Evolutionary conservation across 1,140 invertebrate species (phyloP), one percentile per base, ranked within the genome.

Genomic region (Drosophila simulans): DNA sequence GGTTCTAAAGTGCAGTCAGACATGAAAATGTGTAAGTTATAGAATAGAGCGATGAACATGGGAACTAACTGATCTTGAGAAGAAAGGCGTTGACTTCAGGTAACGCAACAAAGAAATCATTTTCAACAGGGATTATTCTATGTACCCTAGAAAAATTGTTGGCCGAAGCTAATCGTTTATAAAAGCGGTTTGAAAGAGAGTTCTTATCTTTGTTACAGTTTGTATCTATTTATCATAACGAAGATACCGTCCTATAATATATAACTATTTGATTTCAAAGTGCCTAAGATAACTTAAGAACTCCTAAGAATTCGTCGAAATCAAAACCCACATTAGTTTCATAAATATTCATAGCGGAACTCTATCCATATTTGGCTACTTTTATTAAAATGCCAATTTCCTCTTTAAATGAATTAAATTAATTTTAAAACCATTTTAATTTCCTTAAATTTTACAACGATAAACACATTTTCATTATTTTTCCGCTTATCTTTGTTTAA

Each of bases 1-100:
- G 46, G 46, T 43, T 43, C 40, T 48, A 48, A 65, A 76, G 65
- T 68, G 66, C 77, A 80, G 42, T 68, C 72, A 69, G 60, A 73
- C 77, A 84, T 84, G 54, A 81, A 65, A 60, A 39, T 68, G 43
- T 49, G 34, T 60, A 58, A 59, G 22, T 15, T 52, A 3, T 27
- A 27, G 17, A 40, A 51, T 66, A n/a, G 10, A 34, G 25, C 8
- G 35, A 12, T 22, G 51, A 40, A 46, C 37, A 53, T 70, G 66
- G 66, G 66, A 69, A 70, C 11, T 10, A 39, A 20, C 27, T 70
- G 35, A 55, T 70, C 51, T 70, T 69, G 43, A n/a, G 43, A 70
- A 70, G 59, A 68, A 64, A 70, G 12, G 13, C 45, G 37, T 69
- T 39, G 48, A 35, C 35, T 42, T 43, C 20, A 43, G 15, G 8